Base-by-base conservation (phyloP, 2,113 vertebrate genomes). In the Coracopsis vasa region DNA sequence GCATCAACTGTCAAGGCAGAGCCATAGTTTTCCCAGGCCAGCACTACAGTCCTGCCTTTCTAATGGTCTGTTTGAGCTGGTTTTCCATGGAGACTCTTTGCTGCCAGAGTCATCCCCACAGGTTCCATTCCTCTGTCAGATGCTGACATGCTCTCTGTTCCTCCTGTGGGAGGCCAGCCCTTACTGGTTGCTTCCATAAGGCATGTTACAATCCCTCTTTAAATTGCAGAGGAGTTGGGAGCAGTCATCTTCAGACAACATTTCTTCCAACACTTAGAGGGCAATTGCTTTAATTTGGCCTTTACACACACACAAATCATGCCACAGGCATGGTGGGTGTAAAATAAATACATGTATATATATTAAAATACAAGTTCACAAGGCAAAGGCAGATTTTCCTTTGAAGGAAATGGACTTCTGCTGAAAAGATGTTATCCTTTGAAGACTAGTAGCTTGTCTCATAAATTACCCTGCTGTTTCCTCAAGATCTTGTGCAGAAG, bases 321-420 rank as follows among this genome's bases (percentile, higher is more conserved):
- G 47, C 48, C 87, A 83, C 50, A 75, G 82, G 64, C 58, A 21
- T 13, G 20, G 42, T 51, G 56, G 16, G 51, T 89, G 44, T 84
- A 70, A 94, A 91, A 84, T 64, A 92, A 86, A 66, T 88, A 8
- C 60, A 13, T 50, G 24, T 53, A 10, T 35, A 24, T n/a, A 44
- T 35, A 27, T 28, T 95, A 35, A 95, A 87, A 83, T 3, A 3
- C 48, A 89, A 79, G 48, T 85, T 92, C 60, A 75, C 53, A 79
- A 71, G 72, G 44, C 37, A 92, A 94, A 79, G 42, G 35, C 41
- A 31, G 20, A 44, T 61, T 89, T 95, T 80, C 64, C 79, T 93
- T 97, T 95, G 81, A 89, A 92, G 86, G 74, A 91, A 80, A 93
- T n/a, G 31, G 48, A 69, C 65, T 93, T 78, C 61, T 90, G 58